phyloP scores from a whole-genome alignment of 2,888 invertebrate genomes.

The Altica lythri region DNA sequence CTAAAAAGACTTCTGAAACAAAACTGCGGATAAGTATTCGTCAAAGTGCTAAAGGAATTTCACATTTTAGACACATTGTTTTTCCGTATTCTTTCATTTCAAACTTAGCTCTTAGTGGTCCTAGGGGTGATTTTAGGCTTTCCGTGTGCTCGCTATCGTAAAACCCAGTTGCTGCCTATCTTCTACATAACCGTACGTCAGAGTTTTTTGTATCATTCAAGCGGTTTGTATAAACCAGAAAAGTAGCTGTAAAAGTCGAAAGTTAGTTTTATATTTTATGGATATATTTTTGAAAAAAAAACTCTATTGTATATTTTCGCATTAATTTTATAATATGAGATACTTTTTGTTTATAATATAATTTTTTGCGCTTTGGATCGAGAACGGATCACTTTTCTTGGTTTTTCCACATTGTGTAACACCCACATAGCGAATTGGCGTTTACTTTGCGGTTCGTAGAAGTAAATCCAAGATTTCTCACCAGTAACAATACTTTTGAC shows the following conservation, averaged over 20 bases:
- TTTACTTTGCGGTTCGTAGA: too few relatives aligned
- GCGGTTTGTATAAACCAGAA: constrained; percentile 6
- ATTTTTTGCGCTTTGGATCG: too few relatives aligned
- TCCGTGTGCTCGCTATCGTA: constrained; percentile 6
- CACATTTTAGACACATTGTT: constrained; percentile 1
- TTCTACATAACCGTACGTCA: constrained; percentile 10
- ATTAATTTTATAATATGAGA: too few relatives aligned
- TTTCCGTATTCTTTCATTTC: constrained; percentile 4
- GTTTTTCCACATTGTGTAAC: too few relatives aligned
- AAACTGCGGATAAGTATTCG: neutral
- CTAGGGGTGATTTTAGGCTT: constrained; percentile 10
- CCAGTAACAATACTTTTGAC: too few relatives aligned
- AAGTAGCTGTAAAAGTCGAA: neutral
- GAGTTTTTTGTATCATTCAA: constrained; percentile 3
- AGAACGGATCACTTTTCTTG: too few relatives aligned
- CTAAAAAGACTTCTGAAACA: neutral
- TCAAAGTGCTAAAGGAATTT: neutral
- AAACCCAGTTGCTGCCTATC: constrained; percentile 7
- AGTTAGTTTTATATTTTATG: neutral
- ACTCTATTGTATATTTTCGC: too few relatives aligned
- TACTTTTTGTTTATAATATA: too few relatives aligned
- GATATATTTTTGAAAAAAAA: neutral
- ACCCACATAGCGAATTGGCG: too few relatives aligned
- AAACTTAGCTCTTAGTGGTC: constrained; percentile 12
- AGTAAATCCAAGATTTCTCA: too few relatives aligned